These are phyloP conservation scores for Poeciliopsis occidentalis DNA, from an alignment of 2,113 vertebrate species.

Conservation along the genomic window DNA sequence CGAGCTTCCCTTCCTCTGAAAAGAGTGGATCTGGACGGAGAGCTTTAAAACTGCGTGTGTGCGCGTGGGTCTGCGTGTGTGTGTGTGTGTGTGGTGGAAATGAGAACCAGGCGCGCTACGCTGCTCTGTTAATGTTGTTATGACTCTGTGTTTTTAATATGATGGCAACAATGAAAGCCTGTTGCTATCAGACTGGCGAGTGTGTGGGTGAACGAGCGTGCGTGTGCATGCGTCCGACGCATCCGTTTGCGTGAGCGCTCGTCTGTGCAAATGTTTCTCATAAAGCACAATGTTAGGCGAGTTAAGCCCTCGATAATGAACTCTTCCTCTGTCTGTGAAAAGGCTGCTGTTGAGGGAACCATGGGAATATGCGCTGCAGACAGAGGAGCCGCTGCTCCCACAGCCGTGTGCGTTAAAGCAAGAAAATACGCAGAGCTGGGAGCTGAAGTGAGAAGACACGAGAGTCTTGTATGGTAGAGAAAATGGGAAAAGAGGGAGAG, in stretches of 20 bases:
- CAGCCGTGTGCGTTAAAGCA: neutral
- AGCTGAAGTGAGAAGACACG: conserved; percentile 8
- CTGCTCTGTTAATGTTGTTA: conserved; percentile 74
- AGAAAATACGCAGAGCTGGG: conserved; percentile 13
- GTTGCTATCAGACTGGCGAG: conserved; percentile 67
- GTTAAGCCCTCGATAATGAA: conserved; percentile 62
- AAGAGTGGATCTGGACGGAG: conserved; percentile 62
- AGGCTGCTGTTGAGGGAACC: conserved; percentile 63
- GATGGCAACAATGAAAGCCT: conserved; percentile 76
- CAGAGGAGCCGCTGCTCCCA: conserved; percentile 1
- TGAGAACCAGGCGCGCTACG: conserved; percentile 77
- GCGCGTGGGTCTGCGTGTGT: conserved; percentile 16
- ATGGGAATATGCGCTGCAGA: conserved; percentile 59
- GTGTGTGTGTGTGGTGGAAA: conserved; percentile 65
- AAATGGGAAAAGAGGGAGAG: conserved; percentile 26
- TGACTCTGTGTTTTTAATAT: conserved; percentile 77
- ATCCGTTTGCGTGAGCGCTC: conserved; percentile 48
- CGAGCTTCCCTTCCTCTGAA: conserved; percentile 67
- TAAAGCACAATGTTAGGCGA: conserved; percentile 66
- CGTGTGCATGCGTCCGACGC: conserved; percentile 34
- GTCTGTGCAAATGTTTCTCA: conserved; percentile 68
- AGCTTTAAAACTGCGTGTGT: conserved; percentile 46
- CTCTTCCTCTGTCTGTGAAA: conserved; percentile 69
- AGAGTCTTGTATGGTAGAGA: conserved; percentile 11
- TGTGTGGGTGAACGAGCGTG: conserved; percentile 43